Evolutionary conservation across 2,113 vertebrate genomes (phyloP).

Genomic region (Macrotis lagotis): DNA sequence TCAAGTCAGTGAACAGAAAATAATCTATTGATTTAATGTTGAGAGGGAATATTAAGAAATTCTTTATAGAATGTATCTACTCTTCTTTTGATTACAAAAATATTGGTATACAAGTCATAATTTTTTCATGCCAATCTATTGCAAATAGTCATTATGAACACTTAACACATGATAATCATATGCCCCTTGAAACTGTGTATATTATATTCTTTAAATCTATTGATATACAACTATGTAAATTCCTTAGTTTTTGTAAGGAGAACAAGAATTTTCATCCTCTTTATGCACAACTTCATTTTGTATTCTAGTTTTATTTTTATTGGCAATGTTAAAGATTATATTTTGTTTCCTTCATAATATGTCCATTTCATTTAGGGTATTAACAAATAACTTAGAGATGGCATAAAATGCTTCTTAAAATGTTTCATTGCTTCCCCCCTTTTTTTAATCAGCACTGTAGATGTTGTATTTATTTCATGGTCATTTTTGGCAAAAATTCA

Average conservation of each 20-base stretch:
- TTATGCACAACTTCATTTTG: neutral
- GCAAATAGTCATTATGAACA: neutral
- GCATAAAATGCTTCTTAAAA: neutral
- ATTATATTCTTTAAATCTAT: neutral
- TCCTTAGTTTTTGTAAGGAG: neutral
- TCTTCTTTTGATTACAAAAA: neutral
- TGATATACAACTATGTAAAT: neutral
- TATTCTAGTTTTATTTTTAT: neutral
- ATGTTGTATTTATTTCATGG: neutral
- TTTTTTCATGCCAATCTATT: neutral
- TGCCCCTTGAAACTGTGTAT: neutral
- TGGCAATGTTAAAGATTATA: neutral
- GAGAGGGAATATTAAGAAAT: neutral
- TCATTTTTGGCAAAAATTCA: neutral
- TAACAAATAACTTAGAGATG: neutral
- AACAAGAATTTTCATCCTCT: neutral
- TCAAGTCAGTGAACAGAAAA: neutral
- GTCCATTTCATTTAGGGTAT: neutral
- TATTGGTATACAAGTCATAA: neutral
- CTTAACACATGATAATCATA: neutral
- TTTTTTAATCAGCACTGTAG: neutral
- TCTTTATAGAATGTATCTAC: neutral
- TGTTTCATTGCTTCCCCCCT: neutral
- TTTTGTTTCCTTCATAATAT: neutral
- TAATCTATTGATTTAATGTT: neutral